Evolutionary conservation across 2,888 invertebrate genomes (phyloP), one percentile per base, ranked within the genome.

Genomic region (Thysanoteuthis rhombus): DNA sequence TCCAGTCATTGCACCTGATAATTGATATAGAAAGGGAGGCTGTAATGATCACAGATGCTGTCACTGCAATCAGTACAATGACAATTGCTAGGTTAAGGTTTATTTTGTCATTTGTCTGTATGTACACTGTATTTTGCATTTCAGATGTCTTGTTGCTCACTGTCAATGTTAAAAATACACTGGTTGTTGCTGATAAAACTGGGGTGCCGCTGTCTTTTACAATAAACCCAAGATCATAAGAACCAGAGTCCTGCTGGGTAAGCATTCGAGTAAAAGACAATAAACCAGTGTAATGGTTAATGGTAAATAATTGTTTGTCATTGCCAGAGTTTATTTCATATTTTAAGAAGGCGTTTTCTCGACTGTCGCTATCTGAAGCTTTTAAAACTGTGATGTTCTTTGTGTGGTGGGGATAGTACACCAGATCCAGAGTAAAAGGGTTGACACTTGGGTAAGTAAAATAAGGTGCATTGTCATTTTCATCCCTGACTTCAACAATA

Each of bases 391-490:
- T 75, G 75, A 75, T 75, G 75, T 75, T 75, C n/a, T 75, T 75
- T 75, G 75, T 75, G 19, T 75, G 75, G 75, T 75, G 75, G 0
- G 75, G 75, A n/a, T 75, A 75, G n/a, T 75, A 75, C n/a, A 75
- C 75, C 10, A 75, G 75, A 75, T 75, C 75, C 75, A 75, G n/a
- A 75, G 75, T 75, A 75, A 75, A 75, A 75, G 75, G 75, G 75
- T 75, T 75, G 4, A 75, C 75, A 75, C 75, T 75, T n/a, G 75
- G 75, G 75, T 75, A 75, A n/a, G 75, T 94, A 92, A 95, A 95
- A 8, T 94, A 93, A 4, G 95, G 95, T 0, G 94, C 94, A 94
- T 95, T 95, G 93, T 95, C 95, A 94, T 95, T 95, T 52, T 94
- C 94, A 36, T 95, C 95, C 38, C 93, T 93, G 2, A 95, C 95